Evolutionary conservation across 1,140 invertebrate genomes (phyloP).

Genomic region (Habropoda laboriosa): DNA sequence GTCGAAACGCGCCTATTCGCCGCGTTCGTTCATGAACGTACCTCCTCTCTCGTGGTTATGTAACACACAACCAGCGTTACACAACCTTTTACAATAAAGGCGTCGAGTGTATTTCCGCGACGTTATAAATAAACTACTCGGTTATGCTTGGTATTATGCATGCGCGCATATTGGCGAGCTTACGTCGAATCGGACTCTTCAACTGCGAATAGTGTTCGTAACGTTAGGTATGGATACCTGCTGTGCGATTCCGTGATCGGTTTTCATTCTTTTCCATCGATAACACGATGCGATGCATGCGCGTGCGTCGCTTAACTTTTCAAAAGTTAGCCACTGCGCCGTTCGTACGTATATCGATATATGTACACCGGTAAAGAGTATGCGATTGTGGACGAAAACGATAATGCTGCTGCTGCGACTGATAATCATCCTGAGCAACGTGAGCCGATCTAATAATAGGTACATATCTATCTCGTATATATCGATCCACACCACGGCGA

Average conservation of each 20-base stretch:
- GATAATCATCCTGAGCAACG: slow-evolving; percentile 53
- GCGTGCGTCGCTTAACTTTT: too few relatives aligned
- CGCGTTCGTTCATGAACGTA: not conserved
- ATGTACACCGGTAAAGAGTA: not conserved
- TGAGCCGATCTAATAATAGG: slow-evolving; percentile 61
- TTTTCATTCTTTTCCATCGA: too few relatives aligned
- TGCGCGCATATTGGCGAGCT: slow-evolving; percentile 69
- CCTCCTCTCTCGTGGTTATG: slow-evolving; percentile 60
- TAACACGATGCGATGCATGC: too few relatives aligned
- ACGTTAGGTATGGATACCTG: not conserved
- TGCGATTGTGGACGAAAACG: slow-evolving; percentile 22
- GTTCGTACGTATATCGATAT: too few relatives aligned
- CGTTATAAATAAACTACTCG: slow-evolving; percentile 78
- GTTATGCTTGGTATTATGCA: slow-evolving; percentile 77
- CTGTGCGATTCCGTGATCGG: too few relatives aligned
- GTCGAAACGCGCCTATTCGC: not conserved
- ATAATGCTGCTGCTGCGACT: slow-evolving; percentile 45
- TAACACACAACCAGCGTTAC: slow-evolving; percentile 66
- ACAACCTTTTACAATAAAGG: slow-evolving; percentile 77
- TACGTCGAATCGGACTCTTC: slow-evolving; percentile 36
- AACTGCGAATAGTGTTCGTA: not conserved
- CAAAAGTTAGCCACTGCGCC: too few relatives aligned
- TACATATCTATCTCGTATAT: slow-evolving; percentile 40
- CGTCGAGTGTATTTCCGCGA: slow-evolving; percentile 73
- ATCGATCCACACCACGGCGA: slow-evolving; percentile 54